phyloP scores from a whole-genome alignment of 2,113 vertebrate genomes.

The Eira barbara region DNA sequence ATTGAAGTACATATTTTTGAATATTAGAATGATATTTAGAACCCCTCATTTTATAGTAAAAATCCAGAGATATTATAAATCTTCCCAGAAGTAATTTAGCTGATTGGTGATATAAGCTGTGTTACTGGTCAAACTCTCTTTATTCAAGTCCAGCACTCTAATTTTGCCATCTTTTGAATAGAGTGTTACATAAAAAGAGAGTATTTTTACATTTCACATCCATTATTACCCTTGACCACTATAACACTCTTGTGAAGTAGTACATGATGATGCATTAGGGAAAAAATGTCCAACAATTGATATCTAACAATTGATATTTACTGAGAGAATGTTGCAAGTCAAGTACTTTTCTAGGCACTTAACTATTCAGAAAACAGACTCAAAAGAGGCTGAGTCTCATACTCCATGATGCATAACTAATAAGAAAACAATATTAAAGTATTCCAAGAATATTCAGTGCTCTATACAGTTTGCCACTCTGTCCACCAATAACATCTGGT shows the following conservation, averaged over 20 bases:
- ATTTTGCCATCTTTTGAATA: neutral
- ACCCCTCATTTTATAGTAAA: neutral
- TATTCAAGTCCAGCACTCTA: neutral
- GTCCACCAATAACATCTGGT: neutral
- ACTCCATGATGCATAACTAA: neutral
- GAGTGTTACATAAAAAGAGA: neutral
- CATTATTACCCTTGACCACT: neutral
- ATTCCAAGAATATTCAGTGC: neutral
- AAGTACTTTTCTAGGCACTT: neutral
- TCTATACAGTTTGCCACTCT: neutral
- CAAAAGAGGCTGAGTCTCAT: neutral
- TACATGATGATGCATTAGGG: neutral
- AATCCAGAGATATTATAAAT: neutral
- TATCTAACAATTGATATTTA: neutral
- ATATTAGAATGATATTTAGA: slow-evolving; percentile 2
- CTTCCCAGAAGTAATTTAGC: neutral
- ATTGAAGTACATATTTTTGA: neutral
- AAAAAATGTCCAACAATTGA: neutral
- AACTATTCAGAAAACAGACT: neutral
- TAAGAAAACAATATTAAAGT: neutral
- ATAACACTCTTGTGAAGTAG: neutral
- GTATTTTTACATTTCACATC: neutral
- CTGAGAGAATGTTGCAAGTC: neutral
- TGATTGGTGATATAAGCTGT: neutral
- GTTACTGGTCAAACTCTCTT: neutral